Conservation (phyloP, 2,113 vertebrate genomes). For the Pomatorhinus ruficollis region DNA sequence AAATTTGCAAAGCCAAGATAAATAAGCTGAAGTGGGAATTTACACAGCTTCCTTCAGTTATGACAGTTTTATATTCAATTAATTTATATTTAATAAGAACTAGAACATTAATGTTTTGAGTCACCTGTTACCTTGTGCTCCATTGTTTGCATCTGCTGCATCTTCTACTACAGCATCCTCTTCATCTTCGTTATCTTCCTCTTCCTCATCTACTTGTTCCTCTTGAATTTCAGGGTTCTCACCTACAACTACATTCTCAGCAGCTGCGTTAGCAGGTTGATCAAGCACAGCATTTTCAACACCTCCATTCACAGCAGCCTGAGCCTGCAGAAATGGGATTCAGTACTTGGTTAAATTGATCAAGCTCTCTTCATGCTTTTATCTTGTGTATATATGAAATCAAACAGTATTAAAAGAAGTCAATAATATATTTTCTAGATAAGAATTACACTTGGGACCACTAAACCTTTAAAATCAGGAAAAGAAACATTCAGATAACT, state of each 20-base stretch:
- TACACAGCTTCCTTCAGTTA: not conserved
- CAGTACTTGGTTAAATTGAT: not conserved
- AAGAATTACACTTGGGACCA: not conserved
- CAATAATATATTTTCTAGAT: not conserved
- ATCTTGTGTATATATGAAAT: not conserved
- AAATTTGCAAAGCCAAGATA: not conserved
- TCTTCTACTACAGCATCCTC: slow-evolving; percentile 90
- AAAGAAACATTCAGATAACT: not conserved
- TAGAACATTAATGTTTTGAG: slow-evolving; percentile 43
- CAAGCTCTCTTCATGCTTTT: not conserved
- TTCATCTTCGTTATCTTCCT: slow-evolving; percentile 90
- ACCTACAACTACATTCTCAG: slow-evolving; percentile 85
- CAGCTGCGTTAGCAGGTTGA: slow-evolving; percentile 81
- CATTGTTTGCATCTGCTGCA: slow-evolving; percentile 88
- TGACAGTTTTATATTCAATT: not conserved
- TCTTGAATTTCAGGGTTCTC: slow-evolving; percentile 87
- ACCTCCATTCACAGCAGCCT: slow-evolving; percentile 79
- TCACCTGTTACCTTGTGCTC: slow-evolving; percentile 84
- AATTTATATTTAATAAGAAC: not conserved
- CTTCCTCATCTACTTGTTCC: slow-evolving; percentile 87
- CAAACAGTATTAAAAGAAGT: fast-evolving
- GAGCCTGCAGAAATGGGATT: slow-evolving; percentile 70
- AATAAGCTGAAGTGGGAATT: not conserved
- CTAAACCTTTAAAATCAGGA: not conserved
- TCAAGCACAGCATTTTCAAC: slow-evolving; percentile 81